Conservation (phyloP, 2,797 vertebrate genomes). For the Notolabrus celidotus region DNA sequence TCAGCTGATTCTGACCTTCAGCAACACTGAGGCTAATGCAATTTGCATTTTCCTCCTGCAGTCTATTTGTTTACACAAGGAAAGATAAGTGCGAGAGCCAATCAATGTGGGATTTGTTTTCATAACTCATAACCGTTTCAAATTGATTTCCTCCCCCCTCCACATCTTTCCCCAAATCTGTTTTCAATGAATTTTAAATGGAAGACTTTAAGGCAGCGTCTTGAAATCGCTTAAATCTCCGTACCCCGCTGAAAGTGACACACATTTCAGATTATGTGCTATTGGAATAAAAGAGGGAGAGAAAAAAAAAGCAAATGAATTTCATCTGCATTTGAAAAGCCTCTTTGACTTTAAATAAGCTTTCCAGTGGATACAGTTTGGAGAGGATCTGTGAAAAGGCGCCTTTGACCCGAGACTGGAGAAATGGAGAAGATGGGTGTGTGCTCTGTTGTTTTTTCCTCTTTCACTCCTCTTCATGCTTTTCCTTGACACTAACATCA, state of each 20-base stretch:
- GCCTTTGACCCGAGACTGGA: slow-evolving; percentile 49
- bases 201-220: slow-evolving; percentile 65
- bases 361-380: slow-evolving; percentile 47
- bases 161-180: slow-evolving; percentile 69
- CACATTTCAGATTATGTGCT: slow-evolving; percentile 69
- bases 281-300: slow-evolving; percentile 33
- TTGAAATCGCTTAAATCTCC: slow-evolving; percentile 74
- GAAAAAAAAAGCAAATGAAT: slow-evolving; percentile 57
- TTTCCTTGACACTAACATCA: not conserved
- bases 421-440: slow-evolving; percentile 11
- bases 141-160: slow-evolving; percentile 65
- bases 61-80: slow-evolving; percentile 73
- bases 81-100: slow-evolving; percentile 69
- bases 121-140: slow-evolving; percentile 76
- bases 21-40: slow-evolving; percentile 62
- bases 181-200: slow-evolving; percentile 81
- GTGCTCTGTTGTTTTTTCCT: slow-evolving; percentile 1
- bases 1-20: slow-evolving; percentile 73
- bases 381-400: slow-evolving; percentile 44
- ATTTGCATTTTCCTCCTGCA: slow-evolving; percentile 67
- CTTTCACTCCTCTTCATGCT: not conserved
- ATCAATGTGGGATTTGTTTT: slow-evolving; percentile 77
- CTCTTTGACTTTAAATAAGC: slow-evolving; percentile 61
- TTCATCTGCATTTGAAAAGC: slow-evolving; percentile 73
- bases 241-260: slow-evolving; percentile 63